phyloP scores from a whole-genome alignment of 1,140 invertebrate species.

The Brachionus sp. region DNA sequence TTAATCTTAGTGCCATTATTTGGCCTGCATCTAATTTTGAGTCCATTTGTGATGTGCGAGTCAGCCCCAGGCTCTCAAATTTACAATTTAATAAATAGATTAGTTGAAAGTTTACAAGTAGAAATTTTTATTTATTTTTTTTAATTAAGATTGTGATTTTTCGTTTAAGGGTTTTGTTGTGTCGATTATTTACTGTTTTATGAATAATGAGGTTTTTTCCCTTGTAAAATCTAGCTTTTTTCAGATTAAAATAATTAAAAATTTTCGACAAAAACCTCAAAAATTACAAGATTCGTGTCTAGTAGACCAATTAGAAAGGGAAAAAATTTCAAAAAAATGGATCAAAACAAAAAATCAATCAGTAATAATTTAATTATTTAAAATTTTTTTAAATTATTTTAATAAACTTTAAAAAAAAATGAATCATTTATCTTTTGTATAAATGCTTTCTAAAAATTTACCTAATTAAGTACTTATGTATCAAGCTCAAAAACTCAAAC shows the following conservation, averaged over 20 bases:
- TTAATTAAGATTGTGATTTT: not conserved
- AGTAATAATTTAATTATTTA: not conserved
- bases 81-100: conserved; percentile 9
- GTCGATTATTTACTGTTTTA: conserved; percentile 26
- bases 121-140: not conserved
- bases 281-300: not conserved
- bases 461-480: no score
- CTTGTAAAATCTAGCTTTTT: not conserved
- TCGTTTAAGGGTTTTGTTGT: conserved; percentile 16
- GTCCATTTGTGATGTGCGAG: conserved; percentile 38
- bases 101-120: conserved; percentile 43
- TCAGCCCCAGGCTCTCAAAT: conserved; percentile 16
- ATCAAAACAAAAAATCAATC: not conserved
- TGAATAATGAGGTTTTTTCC: not conserved
- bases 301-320: not conserved
- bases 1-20: conserved; percentile 37
- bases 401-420: no score
- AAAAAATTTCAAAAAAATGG: not conserved
- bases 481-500: no score
- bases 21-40: conserved; percentile 31
- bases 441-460: no score
- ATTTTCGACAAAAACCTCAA: not conserved
- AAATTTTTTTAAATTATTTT: not conserved
- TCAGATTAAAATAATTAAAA: not conserved
- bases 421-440: no score